These are phyloP conservation scores for Ischnus inquisitorius DNA, from an alignment of 2,888 invertebrate genomes.

Conservation along the genomic window DNA sequence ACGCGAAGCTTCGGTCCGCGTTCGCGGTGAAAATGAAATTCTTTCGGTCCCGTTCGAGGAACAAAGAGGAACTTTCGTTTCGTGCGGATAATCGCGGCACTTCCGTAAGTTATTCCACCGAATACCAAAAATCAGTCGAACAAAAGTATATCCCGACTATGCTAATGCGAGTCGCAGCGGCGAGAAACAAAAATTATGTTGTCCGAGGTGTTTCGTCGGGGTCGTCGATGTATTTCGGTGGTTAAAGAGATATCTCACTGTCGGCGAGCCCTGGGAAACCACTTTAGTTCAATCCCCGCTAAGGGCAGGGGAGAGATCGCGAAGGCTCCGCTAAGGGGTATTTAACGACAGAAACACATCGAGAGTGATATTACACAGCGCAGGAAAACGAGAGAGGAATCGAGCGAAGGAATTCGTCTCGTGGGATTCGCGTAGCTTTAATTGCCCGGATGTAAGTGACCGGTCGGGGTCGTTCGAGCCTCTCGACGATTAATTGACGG, in stretches of 20 bases:
- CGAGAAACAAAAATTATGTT: not conserved
- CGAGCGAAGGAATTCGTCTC: slow-evolving; percentile 50
- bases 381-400: slow-evolving; percentile 33
- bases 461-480: slow-evolving; percentile 20
- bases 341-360: slow-evolving; percentile 12
- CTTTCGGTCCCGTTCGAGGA: too few relatives aligned
- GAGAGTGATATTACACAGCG: not conserved
- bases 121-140: not conserved
- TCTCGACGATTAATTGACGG: slow-evolving; percentile 50
- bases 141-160: not conserved
- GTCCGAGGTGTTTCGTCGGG: not conserved
- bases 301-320: not conserved
- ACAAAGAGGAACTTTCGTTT: too few relatives aligned
- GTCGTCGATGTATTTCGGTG: not conserved
- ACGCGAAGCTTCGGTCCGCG: too few relatives aligned
- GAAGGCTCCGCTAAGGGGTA: slow-evolving; percentile 25
- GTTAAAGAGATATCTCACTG: not conserved
- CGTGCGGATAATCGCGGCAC: slow-evolving; percentile 62
- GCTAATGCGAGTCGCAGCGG: not conserved
- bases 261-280: not conserved
- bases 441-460: slow-evolving; percentile 66
- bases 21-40: too few relatives aligned
- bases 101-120: not conserved
- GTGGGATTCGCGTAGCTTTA: slow-evolving; percentile 44
- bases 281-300: not conserved